Percentiles rank a stretch among this genome's conserved stretches.
phyloP scores from a whole-genome alignment of 1,140 invertebrate species.

The Megalopta genalis region DNA sequence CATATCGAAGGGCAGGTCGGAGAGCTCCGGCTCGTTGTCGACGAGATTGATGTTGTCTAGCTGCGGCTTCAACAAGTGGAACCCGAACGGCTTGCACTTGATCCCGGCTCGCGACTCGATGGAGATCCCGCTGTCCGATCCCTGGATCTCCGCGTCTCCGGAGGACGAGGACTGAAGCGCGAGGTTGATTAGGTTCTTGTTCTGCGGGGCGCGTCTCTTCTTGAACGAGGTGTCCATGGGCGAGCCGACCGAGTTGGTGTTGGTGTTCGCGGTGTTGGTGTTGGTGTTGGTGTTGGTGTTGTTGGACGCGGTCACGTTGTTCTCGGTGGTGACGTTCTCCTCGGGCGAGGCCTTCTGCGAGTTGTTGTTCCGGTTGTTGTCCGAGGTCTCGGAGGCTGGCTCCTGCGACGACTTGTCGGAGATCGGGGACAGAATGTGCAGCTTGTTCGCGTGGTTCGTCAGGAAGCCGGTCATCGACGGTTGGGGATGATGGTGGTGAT shows the following conservation, averaged over 20 bases:
- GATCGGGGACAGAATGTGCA: constrained; percentile 92
- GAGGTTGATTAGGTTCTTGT: constrained; percentile 88
- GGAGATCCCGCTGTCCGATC: constrained; percentile 92
- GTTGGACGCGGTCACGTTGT: constrained; percentile 77
- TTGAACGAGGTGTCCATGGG: constrained; percentile 75
- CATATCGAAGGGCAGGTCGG: constrained; percentile 92
- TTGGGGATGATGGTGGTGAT: constrained; percentile 78
- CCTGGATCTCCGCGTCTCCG: constrained; percentile 87
- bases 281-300: constrained; percentile 46
- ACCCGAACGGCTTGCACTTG: constrained; percentile 81
- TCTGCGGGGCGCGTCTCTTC: constrained; percentile 85
- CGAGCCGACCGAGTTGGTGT: constrained; percentile 78
- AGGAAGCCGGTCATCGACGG: constrained; percentile 83
- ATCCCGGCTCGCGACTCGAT: constrained; percentile 89
- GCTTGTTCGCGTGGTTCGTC: constrained; percentile 85
- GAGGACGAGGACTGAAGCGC: constrained; percentile 83
- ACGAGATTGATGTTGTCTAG: constrained; percentile 78
- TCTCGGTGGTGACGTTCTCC: constrained; percentile 80
- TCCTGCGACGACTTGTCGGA: constrained; percentile 95
- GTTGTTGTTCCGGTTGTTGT: constrained; percentile 89
- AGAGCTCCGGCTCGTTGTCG: constrained; percentile 82
- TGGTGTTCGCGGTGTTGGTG: constrained; percentile 75
- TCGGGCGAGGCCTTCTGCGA: constrained; percentile 86
- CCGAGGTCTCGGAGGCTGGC: constrained; percentile 88
- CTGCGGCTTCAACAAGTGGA: constrained; percentile 81